These are phyloP conservation scores for Callaeas wilsoni DNA, from an alignment of 2,113 vertebrate genomes.

Conservation along the genomic window DNA sequence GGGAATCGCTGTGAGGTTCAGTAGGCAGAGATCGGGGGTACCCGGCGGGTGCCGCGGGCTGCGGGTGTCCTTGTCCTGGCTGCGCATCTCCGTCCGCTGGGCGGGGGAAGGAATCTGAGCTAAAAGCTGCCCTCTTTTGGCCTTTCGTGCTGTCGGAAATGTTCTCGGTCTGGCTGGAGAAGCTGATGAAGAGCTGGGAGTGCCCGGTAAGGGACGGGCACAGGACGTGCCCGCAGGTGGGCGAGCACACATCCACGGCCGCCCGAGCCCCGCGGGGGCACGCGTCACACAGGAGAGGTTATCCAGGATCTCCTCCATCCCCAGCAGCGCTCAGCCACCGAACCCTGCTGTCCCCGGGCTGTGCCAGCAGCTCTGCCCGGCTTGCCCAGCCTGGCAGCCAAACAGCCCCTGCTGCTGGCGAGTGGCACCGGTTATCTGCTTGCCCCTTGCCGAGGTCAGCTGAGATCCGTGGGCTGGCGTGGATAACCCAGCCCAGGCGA, in stretches of 20 bases:
- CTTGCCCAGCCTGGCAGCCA: too few species aligned
- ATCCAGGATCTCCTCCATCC: neutral
- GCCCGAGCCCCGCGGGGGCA: neutral
- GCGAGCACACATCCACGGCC: neutral
- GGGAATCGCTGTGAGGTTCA: too few species aligned
- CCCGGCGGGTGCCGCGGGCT: too few species aligned
- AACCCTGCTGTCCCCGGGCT: neutral
- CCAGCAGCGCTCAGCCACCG: neutral
- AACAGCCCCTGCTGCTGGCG: neutral
- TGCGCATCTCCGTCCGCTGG: neutral
- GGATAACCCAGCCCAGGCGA: neutral
- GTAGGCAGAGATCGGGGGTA: too few species aligned
- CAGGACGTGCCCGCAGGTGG: neutral
- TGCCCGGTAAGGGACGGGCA: too few species aligned
- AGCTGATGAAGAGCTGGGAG: neutral
- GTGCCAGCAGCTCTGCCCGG: too few species aligned
- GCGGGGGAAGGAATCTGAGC: neutral
- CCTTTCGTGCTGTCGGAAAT: neutral
- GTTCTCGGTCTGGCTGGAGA: neutral
- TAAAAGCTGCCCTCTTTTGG: neutral
- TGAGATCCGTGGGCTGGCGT: neutral
- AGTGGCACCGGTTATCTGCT: neutral
- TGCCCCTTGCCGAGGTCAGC: neutral
- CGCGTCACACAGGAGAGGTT: accelerated
- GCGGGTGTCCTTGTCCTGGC: too few species aligned